These are phyloP conservation scores for Crenuchus spilurus DNA, from an alignment of 2,797 vertebrate species.

Conservation along the genomic window DNA sequence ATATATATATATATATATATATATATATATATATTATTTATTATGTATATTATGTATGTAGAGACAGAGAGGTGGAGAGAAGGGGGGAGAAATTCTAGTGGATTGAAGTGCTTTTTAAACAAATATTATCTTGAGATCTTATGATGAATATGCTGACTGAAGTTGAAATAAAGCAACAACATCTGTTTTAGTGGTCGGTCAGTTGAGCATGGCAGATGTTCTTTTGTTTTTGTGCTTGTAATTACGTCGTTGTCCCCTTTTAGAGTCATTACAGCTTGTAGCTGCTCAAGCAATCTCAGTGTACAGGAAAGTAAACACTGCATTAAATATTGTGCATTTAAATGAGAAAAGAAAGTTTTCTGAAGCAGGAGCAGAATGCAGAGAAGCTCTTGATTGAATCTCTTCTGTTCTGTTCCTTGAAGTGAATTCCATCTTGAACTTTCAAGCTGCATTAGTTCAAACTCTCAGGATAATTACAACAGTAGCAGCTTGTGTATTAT, in stretches of 20 bases:
- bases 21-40: too few species aligned
- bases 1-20: too few species aligned
- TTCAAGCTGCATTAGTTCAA: not conserved
- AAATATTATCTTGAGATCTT: not conserved
- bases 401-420: not conserved
- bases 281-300: not conserved
- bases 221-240: constrained; percentile 15
- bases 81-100: too few species aligned
- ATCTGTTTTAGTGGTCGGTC: constrained; percentile 16
- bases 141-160: constrained; percentile 22
- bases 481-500: not conserved
- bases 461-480: not conserved
- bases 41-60: too few species aligned
- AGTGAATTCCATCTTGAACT: not conserved
- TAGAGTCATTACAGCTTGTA: not conserved
- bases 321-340: not conserved
- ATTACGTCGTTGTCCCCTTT: constrained; percentile 1
- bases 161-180: not conserved
- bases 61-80: too few species aligned
- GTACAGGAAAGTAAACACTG: not conserved
- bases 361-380: not conserved
- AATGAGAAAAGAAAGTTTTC: not conserved
- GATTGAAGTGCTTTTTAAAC: too few species aligned
- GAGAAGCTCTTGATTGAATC: not conserved
- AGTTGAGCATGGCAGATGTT: constrained; percentile 25